Evolutionary conservation across 2,888 invertebrate genomes (phyloP).

Genomic region (Amblyjoppa proteus): DNA sequence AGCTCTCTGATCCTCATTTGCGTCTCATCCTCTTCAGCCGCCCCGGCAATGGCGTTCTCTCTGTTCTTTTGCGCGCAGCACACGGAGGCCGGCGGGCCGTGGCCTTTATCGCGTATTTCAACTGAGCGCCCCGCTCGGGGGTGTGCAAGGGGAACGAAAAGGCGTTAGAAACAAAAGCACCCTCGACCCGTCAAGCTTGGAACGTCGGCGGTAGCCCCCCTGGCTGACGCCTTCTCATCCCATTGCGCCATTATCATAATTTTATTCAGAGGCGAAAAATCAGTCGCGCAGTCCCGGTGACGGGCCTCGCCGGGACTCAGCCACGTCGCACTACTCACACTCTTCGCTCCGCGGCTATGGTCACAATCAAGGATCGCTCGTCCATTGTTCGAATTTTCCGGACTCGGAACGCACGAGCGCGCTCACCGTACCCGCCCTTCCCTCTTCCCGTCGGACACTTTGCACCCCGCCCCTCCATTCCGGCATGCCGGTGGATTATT

Average conservation of each 20-base stretch:
- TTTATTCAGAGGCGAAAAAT: conserved; percentile 83
- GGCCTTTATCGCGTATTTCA: conserved; percentile 67
- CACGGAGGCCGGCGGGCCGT: not conserved
- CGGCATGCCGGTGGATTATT: conserved; percentile 47
- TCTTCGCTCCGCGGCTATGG: conserved; percentile 65
- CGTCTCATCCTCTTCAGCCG: conserved; percentile 46
- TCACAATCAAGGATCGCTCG: conserved; percentile 77
- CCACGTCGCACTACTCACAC: conserved; percentile 38
- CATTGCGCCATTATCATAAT: conserved; percentile 80
- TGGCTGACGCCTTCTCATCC: conserved; percentile 39
- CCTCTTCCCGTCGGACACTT: conserved; percentile 69
- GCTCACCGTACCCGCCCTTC: conserved; percentile 54
- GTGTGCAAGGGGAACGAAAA: conserved; percentile 46
- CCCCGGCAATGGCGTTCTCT: conserved; percentile 19
- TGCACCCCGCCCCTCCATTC: conserved; percentile 33
- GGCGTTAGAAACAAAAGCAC: conserved; percentile 77
- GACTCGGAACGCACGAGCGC: conserved; percentile 61
- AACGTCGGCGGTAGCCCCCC: conserved; percentile 30
- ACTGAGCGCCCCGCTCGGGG: conserved; percentile 43
- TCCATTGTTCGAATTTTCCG: conserved; percentile 73
- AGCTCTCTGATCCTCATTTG: conserved; percentile 51
- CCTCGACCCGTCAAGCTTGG: conserved; percentile 68
- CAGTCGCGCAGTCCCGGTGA: conserved; percentile 75
- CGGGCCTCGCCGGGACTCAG: conserved; percentile 33
- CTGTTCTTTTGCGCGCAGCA: conserved; percentile 38